phyloP scores from a whole-genome alignment of 2,888 invertebrate genomes.

The Teleiodes luculella region DNA sequence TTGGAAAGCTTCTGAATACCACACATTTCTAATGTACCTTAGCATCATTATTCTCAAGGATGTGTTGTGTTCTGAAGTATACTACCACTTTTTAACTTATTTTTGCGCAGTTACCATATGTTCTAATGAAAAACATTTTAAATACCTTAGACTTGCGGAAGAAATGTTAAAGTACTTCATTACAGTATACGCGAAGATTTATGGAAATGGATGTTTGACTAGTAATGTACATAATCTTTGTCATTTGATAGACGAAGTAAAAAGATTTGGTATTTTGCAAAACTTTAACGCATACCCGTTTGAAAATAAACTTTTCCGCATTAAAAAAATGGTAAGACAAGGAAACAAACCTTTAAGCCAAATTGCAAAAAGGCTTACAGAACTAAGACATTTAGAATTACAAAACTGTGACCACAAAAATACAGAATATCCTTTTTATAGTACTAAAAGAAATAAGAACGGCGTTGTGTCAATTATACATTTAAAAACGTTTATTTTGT shows the following conservation, averaged over 20 bases:
- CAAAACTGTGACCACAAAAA: too few relatives aligned
- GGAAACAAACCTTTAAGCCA: too few relatives aligned
- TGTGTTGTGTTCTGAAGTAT: constrained; percentile 15
- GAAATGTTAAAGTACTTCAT: constrained; percentile 21
- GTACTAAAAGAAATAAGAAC: too few relatives aligned
- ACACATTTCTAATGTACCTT: constrained; percentile 25
- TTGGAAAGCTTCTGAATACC: constrained; percentile 30
- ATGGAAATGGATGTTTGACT: constrained; percentile 21
- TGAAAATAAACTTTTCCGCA: too few relatives aligned
- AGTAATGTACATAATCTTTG: constrained; percentile 20
- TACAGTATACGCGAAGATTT: constrained; percentile 17
- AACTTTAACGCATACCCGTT: constrained; percentile 7
- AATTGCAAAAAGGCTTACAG: too few relatives aligned
- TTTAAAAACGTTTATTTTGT: too few relatives aligned
- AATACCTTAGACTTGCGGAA: constrained; percentile 20
- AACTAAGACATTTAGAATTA: too few relatives aligned
- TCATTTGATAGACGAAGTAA: constrained; percentile 17
- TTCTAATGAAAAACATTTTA: constrained; percentile 17
- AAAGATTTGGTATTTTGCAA: constrained; percentile 16
- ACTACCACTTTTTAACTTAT: constrained; percentile 24
- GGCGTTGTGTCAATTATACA: too few relatives aligned
- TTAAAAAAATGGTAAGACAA: too few relatives aligned
- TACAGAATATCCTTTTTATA: too few relatives aligned
- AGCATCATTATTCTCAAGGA: constrained; percentile 24
- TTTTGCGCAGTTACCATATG: constrained; percentile 29